Evolutionary conservation across 2,113 vertebrate genomes (phyloP).

Genomic region (Cephalopterus ornatus): DNA sequence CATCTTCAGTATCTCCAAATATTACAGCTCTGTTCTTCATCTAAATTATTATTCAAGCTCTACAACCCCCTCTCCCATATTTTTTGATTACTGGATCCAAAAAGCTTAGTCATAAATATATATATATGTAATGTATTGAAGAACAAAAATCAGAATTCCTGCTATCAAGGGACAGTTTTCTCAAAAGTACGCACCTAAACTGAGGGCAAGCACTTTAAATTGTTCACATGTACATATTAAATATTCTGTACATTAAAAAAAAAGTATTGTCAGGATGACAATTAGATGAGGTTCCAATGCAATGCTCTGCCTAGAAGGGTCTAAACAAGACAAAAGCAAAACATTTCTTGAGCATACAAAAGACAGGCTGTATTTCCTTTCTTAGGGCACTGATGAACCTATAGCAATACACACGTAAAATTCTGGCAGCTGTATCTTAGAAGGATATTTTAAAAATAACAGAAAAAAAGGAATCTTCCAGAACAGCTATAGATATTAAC

Average conservation of each 20-base stretch:
- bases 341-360: not conserved
- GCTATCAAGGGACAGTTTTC: not conserved
- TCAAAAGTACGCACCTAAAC: not conserved
- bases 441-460: not conserved
- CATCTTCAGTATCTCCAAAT: not conserved
- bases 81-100: not conserved
- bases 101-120: not conserved
- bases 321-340: not conserved
- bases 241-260: not conserved
- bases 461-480: not conserved
- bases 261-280: not conserved
- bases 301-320: not conserved
- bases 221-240: not conserved
- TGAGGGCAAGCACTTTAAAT: not conserved
- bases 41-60: not conserved
- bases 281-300: not conserved
- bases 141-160: not conserved
- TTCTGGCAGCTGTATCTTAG: not conserved
- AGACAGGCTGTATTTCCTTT: not conserved
- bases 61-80: not conserved
- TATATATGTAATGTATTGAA: accelerated
- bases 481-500: not conserved
- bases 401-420: not conserved
- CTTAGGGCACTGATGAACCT: not conserved
- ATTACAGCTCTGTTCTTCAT: not conserved